Percentiles rank a stretch among this genome's conserved stretches.
These are phyloP conservation scores for Seriola quinqueradiata DNA, from an alignment of 2,113 vertebrate species.

Conservation along the genomic window DNA sequence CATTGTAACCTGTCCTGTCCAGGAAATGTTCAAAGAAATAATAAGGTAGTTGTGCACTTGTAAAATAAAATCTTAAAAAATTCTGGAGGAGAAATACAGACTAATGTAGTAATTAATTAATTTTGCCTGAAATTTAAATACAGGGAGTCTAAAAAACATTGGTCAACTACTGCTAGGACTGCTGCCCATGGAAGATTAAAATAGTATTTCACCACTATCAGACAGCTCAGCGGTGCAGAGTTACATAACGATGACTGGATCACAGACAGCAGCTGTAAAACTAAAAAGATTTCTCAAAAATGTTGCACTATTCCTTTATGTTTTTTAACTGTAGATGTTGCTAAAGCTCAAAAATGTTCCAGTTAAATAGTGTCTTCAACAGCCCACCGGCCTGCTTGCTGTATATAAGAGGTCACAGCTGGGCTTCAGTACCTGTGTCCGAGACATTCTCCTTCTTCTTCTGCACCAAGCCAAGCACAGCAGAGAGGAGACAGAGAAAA, in stretches of 20 bases:
- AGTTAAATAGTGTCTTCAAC: neutral
- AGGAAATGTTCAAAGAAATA: no score
- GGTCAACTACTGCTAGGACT: no score
- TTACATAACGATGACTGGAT: neutral
- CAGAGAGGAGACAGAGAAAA: constrained; percentile 55
- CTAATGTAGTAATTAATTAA: no score
- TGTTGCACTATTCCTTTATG: neutral
- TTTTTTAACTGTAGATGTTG: no score
- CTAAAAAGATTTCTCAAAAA: neutral
- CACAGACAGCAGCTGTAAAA: neutral
- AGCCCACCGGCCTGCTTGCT: neutral
- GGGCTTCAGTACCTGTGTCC: constrained; percentile 80
- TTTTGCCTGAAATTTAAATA: no score
- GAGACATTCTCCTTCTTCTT: constrained; percentile 85
- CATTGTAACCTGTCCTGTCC: no score
- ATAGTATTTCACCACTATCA: neutral
- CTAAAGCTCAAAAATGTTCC: neutral
- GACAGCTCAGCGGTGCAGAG: neutral
- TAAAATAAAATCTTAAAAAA: no score
- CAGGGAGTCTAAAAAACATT: neutral
- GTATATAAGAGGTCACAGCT: constrained; percentile 1
- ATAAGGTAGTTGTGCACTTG: no score
- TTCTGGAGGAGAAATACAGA: no score
- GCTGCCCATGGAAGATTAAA: no score
- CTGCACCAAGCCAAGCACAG: constrained; percentile 78